Evolutionary conservation across 1,140 invertebrate species (phyloP).

Genomic region (Panagrolaimus sp.): DNA sequence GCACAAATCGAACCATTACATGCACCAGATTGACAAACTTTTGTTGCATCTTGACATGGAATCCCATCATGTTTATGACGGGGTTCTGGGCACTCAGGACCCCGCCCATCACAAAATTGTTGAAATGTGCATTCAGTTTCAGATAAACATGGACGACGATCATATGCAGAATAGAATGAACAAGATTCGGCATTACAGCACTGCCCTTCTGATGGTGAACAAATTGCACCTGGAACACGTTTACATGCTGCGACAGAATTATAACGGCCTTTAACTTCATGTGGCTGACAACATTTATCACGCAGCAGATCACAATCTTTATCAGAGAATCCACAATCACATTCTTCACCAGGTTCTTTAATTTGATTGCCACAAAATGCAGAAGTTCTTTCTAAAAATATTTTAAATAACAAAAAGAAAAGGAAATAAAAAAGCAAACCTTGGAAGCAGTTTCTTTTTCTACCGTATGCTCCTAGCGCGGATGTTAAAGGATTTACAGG

Average conservation of each 20-base stretch:
- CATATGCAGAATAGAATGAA: conserved; percentile 68
- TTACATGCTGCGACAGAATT: conserved; percentile 68
- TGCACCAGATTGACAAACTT: conserved; percentile 77
- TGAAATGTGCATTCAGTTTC: conserved; percentile 43
- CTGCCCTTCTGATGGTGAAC: conserved; percentile 89
- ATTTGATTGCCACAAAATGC: conserved; percentile 99
- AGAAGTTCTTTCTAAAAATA: conserved; percentile 66
- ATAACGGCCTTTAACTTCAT: conserved; percentile 30
- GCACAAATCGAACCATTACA: conserved; percentile 91
- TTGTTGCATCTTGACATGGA: conserved; percentile 60
- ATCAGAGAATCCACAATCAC: conserved; percentile 93
- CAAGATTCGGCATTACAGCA: conserved; percentile 78
- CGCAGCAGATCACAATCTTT: conserved; percentile 74
- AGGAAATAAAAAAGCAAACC: conserved; percentile 57
- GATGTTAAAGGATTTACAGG: conserved; percentile 27
- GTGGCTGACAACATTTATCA: conserved; percentile 80
- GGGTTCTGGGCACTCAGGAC: conserved; percentile 71
- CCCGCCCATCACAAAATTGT: conserved; percentile 66
- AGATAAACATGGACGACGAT: conserved; percentile 51
- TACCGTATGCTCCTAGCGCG: conserved; percentile 61
- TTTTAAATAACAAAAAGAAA: too few relatives aligned
- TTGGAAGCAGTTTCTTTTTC: conserved; percentile 90
- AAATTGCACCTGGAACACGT: conserved; percentile 71
- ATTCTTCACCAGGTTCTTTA: conserved; percentile 88
- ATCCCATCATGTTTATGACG: conserved; percentile 72